Evolutionary conservation across 1,140 invertebrate genomes (phyloP).

Genomic region (Batillaria attramentaria): DNA sequence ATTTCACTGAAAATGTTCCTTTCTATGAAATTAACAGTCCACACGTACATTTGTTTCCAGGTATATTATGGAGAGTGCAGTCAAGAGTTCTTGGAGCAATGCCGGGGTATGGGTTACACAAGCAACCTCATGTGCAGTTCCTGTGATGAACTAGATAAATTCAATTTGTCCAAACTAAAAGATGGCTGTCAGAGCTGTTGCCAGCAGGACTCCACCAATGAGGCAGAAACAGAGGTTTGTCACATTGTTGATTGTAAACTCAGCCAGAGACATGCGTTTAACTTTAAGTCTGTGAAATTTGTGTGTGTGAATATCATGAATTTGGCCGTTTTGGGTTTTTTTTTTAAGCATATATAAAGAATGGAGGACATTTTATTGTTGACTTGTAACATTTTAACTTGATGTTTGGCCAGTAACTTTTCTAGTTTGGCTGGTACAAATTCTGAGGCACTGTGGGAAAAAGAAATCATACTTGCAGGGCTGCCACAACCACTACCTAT

Average conservation of each 20-base stretch:
- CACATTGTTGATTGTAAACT: too few relatives aligned
- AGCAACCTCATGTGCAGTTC: slow-evolving; percentile 90
- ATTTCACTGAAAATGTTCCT: background rate
- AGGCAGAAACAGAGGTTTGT: slow-evolving; percentile 55
- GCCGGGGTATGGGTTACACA: slow-evolving; percentile 87
- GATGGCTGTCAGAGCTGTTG: slow-evolving; percentile 84
- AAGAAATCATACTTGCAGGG: too few relatives aligned
- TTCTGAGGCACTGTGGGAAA: too few relatives aligned
- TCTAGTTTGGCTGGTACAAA: too few relatives aligned
- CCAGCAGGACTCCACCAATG: slow-evolving; percentile 75
- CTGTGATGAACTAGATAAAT: slow-evolving; percentile 87
- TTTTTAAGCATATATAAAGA: background rate
- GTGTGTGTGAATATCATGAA: too few relatives aligned
- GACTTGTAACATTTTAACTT: too few relatives aligned
- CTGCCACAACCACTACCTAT: too few relatives aligned
- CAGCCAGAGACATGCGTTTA: too few relatives aligned
- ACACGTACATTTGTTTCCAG: slow-evolving; percentile 47
- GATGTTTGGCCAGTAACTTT: too few relatives aligned
- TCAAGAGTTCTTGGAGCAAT: slow-evolving; percentile 86
- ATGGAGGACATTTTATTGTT: background rate
- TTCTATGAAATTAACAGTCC: slow-evolving; percentile 11
- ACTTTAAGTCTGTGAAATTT: too few relatives aligned
- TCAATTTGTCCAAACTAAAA: slow-evolving; percentile 79
- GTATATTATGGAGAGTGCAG: slow-evolving; percentile 56
- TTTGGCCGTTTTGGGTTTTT: too few relatives aligned